Evolutionary conservation across 1,140 invertebrate species (phyloP).

Genomic region (Littorina saxatilis): DNA sequence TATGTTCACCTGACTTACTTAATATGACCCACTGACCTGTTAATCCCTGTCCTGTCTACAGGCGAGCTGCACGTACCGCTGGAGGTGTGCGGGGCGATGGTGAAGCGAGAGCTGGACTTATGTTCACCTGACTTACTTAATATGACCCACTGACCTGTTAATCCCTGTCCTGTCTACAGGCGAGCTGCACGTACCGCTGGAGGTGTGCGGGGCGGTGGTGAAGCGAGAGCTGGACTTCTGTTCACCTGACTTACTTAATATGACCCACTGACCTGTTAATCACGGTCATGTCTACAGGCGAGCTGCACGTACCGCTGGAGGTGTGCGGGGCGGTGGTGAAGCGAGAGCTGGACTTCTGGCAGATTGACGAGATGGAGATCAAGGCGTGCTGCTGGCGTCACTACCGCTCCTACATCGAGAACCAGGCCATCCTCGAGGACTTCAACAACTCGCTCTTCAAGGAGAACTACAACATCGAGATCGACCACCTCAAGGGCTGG

Average conservation of each 20-base stretch:
- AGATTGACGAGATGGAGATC: constrained; percentile 72
- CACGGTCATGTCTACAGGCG: constrained; percentile 64
- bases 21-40: too few species aligned
- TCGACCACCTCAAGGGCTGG: constrained; percentile 63
- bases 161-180: too few species aligned
- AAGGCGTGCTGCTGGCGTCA: constrained; percentile 72
- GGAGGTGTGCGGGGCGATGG: too few species aligned
- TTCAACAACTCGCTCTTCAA: constrained; percentile 66
- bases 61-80: too few species aligned
- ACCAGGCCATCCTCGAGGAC: constrained; percentile 69
- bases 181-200: too few species aligned
- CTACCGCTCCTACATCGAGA: constrained; percentile 71
- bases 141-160: neutral
- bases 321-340: constrained; percentile 76
- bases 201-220: too few species aligned
- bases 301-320: constrained; percentile 76
- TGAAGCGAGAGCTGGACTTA: too few species aligned
- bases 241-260: too few species aligned
- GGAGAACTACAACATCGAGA: constrained; percentile 59
- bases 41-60: too few species aligned
- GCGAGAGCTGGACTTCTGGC: constrained; percentile 76
- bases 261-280: neutral
- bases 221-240: too few species aligned
- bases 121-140: too few species aligned
- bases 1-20: too few species aligned